Evolutionary conservation across 92 coral and sea anemone species (phyloP).

Genomic region (Zoanthus gigantus): DNA sequence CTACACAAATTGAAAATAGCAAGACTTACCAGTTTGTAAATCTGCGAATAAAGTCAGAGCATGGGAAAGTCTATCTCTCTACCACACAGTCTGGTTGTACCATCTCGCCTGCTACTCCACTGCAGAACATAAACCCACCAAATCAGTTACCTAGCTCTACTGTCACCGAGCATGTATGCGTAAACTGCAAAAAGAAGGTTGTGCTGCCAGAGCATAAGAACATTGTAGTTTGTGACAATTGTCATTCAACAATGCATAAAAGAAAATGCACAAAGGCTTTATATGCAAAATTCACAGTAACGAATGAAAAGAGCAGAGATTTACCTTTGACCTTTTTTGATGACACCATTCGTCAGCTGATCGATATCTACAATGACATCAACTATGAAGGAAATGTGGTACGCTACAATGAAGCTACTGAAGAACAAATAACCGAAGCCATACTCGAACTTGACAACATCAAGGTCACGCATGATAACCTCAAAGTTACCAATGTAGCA

Average conservation of each 20-base stretch:
- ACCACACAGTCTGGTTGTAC: slow-evolving; percentile 42
- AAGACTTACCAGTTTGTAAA: slow-evolving; percentile 25
- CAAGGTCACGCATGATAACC: slow-evolving; percentile 25
- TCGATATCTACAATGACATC: slow-evolving; percentile 33
- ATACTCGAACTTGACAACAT: slow-evolving; percentile 48
- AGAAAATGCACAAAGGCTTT: slow-evolving; percentile 36
- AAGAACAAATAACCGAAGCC: slow-evolving; percentile 36
- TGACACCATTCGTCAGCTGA: slow-evolving; percentile 44
- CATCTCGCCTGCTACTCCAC: slow-evolving; percentile 19
- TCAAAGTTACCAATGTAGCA: slow-evolving; percentile 39
- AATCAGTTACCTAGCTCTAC: slow-evolving; percentile 27
- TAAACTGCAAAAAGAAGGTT: slow-evolving; percentile 45
- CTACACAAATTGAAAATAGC: slow-evolving; percentile 32
- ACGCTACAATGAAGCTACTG: slow-evolving; percentile 23
- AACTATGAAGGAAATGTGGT: slow-evolving; percentile 17
- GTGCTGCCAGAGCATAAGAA: slow-evolving; percentile 42
- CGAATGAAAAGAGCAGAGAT: slow-evolving; percentile 8
- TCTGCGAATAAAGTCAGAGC: slow-evolving; percentile 31
- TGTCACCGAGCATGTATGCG: slow-evolving; percentile 21
- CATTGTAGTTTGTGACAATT: slow-evolving; percentile 36
- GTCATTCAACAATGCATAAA: slow-evolving; percentile 45
- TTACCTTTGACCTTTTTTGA: slow-evolving; percentile 51
- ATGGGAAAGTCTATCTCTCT: slow-evolving; percentile 34
- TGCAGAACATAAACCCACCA: slow-evolving; percentile 26
- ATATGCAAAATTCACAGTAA: slow-evolving; percentile 27